Conservation (phyloP, 1,140 invertebrate species). For the Adelges cooleyi region DNA sequence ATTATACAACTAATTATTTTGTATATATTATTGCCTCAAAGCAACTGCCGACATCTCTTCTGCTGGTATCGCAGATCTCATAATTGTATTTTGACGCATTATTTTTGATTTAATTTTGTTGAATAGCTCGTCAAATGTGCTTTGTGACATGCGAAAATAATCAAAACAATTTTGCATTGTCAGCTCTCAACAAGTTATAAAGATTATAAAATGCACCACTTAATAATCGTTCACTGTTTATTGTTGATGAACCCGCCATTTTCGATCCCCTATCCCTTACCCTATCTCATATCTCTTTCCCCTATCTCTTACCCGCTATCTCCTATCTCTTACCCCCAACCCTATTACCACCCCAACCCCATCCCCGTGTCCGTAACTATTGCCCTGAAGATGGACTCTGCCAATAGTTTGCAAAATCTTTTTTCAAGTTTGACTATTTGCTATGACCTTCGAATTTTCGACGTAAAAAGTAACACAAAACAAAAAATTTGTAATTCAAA, state of each 20-base stretch:
- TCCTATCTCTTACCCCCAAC: too few species aligned
- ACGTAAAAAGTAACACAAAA: too few species aligned
- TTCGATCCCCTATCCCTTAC: background rate
- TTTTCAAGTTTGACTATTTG: too few species aligned
- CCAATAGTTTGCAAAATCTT: too few species aligned
- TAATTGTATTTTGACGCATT: constrained; percentile 36
- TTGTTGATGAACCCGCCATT: background rate
- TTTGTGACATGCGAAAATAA: background rate
- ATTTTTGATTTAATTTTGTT: constrained; percentile 33
- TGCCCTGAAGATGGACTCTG: too few species aligned
- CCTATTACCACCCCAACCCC: too few species aligned
- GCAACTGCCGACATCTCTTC: constrained; percentile 37
- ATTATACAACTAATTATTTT: background rate
- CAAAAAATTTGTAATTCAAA: too few species aligned
- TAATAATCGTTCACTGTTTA: constrained; percentile 4
- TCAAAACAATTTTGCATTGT: constrained; percentile 29
- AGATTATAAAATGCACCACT: background rate
- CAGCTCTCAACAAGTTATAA: background rate
- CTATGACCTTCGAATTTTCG: too few species aligned
- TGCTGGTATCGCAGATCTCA: constrained; percentile 37
- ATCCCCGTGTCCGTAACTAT: too few species aligned
- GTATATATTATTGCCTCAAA: constrained; percentile 32
- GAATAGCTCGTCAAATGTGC: constrained; percentile 17
- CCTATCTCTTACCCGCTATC: too few species aligned
- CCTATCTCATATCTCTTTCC: too few species aligned